Evolutionary conservation across 2,113 vertebrate genomes (phyloP).

Genomic region (Micronycteris hirsuta): DNA sequence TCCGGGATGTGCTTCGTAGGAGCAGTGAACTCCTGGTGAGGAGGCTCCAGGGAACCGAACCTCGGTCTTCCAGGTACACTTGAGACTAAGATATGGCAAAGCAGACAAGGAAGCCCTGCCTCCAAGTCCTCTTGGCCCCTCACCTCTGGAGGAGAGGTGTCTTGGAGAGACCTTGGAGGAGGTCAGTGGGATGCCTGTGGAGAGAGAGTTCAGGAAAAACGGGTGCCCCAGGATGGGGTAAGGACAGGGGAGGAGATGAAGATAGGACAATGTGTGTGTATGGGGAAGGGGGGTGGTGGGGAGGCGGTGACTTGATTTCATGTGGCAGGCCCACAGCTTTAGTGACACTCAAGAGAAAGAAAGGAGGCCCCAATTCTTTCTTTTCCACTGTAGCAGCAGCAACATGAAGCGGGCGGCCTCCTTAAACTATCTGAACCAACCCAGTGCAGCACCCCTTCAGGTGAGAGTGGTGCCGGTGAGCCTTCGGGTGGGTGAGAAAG

Average conservation of each 20-base stretch:
- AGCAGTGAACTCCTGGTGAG: constrained; percentile 98
- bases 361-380: neutral
- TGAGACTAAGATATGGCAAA: neutral
- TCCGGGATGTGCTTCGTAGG: constrained; percentile 92
- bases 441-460: constrained; percentile 88
- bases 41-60: constrained; percentile 92
- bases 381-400: constrained; percentile 68
- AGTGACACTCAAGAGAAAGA: neutral
- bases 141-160: neutral
- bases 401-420: constrained; percentile 98
- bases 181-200: neutral
- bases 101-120: neutral
- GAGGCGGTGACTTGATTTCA: neutral
- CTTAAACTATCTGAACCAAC: constrained; percentile 92
- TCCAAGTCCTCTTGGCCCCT: neutral
- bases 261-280: neutral
- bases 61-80: constrained; percentile 86
- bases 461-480: constrained; percentile 76
- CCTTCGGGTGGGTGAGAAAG: neutral
- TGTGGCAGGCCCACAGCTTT: neutral
- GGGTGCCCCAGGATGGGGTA: neutral
- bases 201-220: neutral
- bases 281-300: neutral
- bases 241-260: neutral
- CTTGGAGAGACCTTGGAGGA: neutral